Conservation (phyloP, 2,888 invertebrate genomes). For the Euclidia mi region DNA sequence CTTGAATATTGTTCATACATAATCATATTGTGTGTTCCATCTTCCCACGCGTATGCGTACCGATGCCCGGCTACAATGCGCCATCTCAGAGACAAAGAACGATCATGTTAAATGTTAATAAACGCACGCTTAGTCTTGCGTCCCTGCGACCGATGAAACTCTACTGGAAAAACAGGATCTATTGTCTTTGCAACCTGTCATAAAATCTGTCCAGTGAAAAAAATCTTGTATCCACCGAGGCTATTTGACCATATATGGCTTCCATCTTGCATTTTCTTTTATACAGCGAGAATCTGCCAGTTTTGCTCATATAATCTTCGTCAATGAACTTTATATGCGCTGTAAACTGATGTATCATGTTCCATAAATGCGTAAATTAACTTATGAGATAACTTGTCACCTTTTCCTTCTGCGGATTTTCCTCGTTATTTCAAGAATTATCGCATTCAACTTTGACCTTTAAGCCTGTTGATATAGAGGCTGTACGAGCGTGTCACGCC, state of each 20-base stretch:
- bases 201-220: not conserved
- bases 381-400: constrained; percentile 16
- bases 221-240: not conserved
- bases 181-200: constrained; percentile 26
- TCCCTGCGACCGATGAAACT: constrained; percentile 9
- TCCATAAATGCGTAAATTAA: constrained; percentile 16
- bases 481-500: not conserved
- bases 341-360: constrained; percentile 3
- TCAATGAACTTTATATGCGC: constrained; percentile 6
- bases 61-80: constrained; percentile 24
- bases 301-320: not conserved
- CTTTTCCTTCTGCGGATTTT: constrained; percentile 32
- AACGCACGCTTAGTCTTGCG: constrained; percentile 24
- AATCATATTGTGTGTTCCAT: constrained; percentile 59
- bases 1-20: constrained; percentile 63
- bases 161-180: constrained; percentile 24
- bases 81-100: constrained; percentile 37
- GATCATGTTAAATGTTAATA: constrained; percentile 33
- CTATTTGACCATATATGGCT: not conserved
- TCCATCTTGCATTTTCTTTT: not conserved
- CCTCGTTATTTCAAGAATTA: constrained; percentile 20
- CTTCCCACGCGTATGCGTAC: constrained; percentile 64
- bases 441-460: constrained; percentile 26
- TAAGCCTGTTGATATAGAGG: constrained; percentile 15
- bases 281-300: too few species aligned